Conservation (phyloP, 2,888 invertebrate genomes). For the Leuctra nigra region DNA sequence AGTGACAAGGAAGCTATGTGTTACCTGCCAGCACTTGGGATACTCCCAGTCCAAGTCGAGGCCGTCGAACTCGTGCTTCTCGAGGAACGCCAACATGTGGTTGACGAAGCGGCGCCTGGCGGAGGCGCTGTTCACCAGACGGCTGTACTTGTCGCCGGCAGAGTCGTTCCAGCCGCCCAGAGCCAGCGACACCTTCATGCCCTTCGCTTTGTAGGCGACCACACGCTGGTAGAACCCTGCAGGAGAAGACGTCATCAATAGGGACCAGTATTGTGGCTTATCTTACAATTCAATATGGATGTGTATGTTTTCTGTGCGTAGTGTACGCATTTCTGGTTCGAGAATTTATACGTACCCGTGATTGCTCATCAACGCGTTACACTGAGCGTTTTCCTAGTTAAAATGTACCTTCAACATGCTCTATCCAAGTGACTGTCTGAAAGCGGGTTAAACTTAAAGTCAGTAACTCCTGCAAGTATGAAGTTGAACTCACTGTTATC, state of each 20-base stretch:
- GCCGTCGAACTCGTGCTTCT: constrained; percentile 82
- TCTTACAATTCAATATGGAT: too few species aligned
- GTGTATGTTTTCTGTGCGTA: too few species aligned
- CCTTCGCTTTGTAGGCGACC: constrained; percentile 66
- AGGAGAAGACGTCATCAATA: constrained; percentile 30
- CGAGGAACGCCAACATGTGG: constrained; percentile 68
- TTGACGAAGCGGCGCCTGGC: constrained; percentile 67
- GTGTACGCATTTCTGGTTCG: too few species aligned
- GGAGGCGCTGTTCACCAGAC: constrained; percentile 67
- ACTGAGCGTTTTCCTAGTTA: too few species aligned
- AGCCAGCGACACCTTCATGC: constrained; percentile 78
- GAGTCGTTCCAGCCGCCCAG: constrained; percentile 97
- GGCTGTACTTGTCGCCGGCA: constrained; percentile 81
- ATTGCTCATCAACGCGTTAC: too few species aligned
- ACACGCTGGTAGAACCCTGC: constrained; percentile 79
- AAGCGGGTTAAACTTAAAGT: too few species aligned
- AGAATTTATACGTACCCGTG: too few species aligned
- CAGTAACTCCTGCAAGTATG: too few species aligned
- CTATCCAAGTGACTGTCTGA: too few species aligned
- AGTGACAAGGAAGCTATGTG: too few species aligned
- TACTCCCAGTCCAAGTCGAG: constrained; percentile 95
- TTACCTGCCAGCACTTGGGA: constrained; percentile 84
- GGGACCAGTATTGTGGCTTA: too few species aligned
- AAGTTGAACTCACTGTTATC: constrained; percentile 79
- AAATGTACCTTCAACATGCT: too few species aligned